Base-by-base conservation (phyloP, 2,888 invertebrate genomes). In the Reticulitermes lucifugus region DNA sequence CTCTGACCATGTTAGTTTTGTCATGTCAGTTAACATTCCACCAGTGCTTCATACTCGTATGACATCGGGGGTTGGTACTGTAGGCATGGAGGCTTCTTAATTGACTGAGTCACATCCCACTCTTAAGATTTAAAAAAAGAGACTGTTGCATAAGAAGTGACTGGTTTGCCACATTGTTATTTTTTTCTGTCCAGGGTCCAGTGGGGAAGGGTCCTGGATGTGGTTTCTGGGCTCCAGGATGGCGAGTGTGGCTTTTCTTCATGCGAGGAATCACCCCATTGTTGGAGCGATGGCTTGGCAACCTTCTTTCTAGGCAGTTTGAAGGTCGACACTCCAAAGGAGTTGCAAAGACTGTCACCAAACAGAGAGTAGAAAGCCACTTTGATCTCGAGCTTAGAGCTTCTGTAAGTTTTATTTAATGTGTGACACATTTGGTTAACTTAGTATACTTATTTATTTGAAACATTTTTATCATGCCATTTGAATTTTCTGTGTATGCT, bases 211-310 rank as follows among this genome's bases (percentile, higher is more conserved):
- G 99, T 5, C 99, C 99, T 0, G 99, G 99, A 0, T 99, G 98
- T 91, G 99, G 99, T 35, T 95, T 99, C 91, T 99, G 99, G 99
- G 98, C 99, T 0, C 98, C 99, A 0, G 99, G 99, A 0, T 99
- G 99, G 99, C 94, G 99, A 84, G 99, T 99, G 25, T 99, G 99
- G 99, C 92, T 99, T 83, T 99, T 99, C 94, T 99, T 99, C 91
- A 97, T 99, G 97, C 93, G 99, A 85, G 99, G 99, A 29, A 98
- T 99, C 88, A 99, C 99, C 0, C 99, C 99, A 0, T 92, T 99
- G 73, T 92, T 99, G 83, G 99, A 99, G 91, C 93, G 99, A 80
- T 99, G 99, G 99, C 93, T 99, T n/a, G 99, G 99, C 25, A 99
- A 99, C 92, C 92, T 99, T 89, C 93, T 99, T 77, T 99, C 99